A percentile compares a stretch with the other conserved stretches of the same genome.
Conservation (phyloP, 2,113 vertebrate genomes). For the Apodemus sylvaticus region DNA sequence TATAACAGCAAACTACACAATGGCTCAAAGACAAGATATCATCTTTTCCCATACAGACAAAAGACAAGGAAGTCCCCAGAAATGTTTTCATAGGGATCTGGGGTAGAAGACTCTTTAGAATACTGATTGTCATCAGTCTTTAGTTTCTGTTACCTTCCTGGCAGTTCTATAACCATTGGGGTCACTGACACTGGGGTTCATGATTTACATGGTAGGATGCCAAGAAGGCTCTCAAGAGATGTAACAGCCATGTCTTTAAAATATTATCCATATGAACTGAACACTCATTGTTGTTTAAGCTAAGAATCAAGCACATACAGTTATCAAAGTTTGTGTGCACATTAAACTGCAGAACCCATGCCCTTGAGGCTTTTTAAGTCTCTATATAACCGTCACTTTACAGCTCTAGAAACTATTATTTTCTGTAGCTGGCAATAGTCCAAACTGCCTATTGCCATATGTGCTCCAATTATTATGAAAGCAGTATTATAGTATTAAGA, state of each 20-base stretch:
- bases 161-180: neutral
- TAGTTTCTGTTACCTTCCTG: slow-evolving; percentile 7
- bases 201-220: neutral
- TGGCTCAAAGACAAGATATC: neutral
- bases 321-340: neutral
- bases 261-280: neutral
- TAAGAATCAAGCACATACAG: slow-evolving; percentile 21
- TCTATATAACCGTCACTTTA: slow-evolving; percentile 12
- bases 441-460: neutral
- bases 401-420: slow-evolving; percentile 9
- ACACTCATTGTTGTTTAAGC: neutral
- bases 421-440: neutral
- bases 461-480: slow-evolving; percentile 46
- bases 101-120: neutral
- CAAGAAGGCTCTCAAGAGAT: neutral
- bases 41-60: slow-evolving; percentile 16
- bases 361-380: neutral
- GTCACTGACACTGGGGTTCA: neutral
- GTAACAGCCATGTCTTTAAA: neutral
- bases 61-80: neutral
- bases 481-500: slow-evolving; percentile 11
- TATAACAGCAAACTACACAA: slow-evolving; percentile 1
- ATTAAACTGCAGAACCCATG: neutral
- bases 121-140: neutral
- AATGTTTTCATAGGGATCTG: neutral